Evolutionary conservation across 2,888 invertebrate species (phyloP), one percentile per base, ranked within the genome.

Genomic region (Acanthacorydalis orientalis): DNA sequence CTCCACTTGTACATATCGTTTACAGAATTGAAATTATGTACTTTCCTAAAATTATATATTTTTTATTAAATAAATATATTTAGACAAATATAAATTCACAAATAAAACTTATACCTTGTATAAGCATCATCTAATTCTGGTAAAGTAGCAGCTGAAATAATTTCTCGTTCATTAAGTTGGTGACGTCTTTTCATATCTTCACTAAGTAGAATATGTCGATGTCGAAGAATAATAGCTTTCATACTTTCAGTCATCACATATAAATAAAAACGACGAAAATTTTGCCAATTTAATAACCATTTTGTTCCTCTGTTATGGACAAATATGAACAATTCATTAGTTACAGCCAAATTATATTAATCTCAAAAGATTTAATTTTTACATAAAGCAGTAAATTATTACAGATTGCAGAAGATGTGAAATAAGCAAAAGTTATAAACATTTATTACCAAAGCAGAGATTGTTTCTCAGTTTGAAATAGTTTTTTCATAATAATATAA

Each of bases 221-320:
- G 90, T 46, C 82, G 74, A n/a, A 87, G 73, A 54, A 95, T 83
- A 50, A 93, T 81, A 59, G 80, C 81, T 55, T 88, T 86, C 64
- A 92, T 81, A 64, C 90, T 89, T 63, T 90, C 89, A 0, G 92
- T 91, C 85, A 95, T 92, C 50, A 88, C 79, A 66, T 88, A 92
- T 49, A 91, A 70, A 66, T 95, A 95, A 59, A 88, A 79, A 2
- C 92, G 80, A 12, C 92, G 76, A 68, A 91, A 82, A 63, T 89
- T 86, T 61, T 84, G 82, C 91, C 91, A 92, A 61, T 87, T 82
- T 34, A 87, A 68, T 54, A 91, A 69, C 68, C 78, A 79, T 57
- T 83, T 82, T 60, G 86, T 83, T 45, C 83, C 83, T 60, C 90
- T 90, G 65, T 37, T 70, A 72, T 52, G 48, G 52, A 48, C 52